Evolutionary conservation across 2,888 invertebrate species (phyloP), one percentile per base, ranked within the genome.

Genomic region (Mesorhabditis spiculigera): DNA sequence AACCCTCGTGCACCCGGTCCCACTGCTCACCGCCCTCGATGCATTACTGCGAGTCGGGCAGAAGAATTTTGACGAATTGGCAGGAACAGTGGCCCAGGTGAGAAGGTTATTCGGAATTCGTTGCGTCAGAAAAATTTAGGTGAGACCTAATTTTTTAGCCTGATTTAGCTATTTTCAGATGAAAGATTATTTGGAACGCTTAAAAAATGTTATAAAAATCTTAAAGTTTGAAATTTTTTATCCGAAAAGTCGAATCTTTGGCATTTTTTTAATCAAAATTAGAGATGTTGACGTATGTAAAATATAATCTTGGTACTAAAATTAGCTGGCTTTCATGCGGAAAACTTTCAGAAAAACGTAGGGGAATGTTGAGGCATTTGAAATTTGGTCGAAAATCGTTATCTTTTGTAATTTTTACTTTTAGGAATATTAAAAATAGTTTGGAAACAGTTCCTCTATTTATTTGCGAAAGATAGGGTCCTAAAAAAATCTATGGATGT

Each of bases 21-120:
- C 72, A 8, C 70, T 77, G 13, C 65, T 77, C 41, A 70, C 72
- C n/a, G 13, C 66, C n/a, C 69, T 68, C 5, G 76, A 77, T 58
- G n/a, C 43, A 5, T 66, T 70, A 13, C 67, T 76, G 4, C 63
- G 73, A 66, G 68, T 45, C 43, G 13, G 41, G n/a, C 44, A 64
- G 5, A 58, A 58, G 63, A 65, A 16, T n/a, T 73, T 61, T 63
- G 67, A 66, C 65, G 73, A 73, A 41, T 45, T 71, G 43, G 50
- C 45, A 16, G 13, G 65, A 0, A 45, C 67, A 4, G 69, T 73
- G 28, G 43, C 45, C 2, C 70, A 66, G 43, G 42, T 70, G 5
- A 72, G 58, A 28, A 28, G 1, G 1, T 28, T 28, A 28, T 28
- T 28, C 72, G 5, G 65, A 72, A 65, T 69, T 72, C 8, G 5